Evolutionary conservation across 2,113 vertebrate species (phyloP).

Genomic region (Heteronetta atricapilla): DNA sequence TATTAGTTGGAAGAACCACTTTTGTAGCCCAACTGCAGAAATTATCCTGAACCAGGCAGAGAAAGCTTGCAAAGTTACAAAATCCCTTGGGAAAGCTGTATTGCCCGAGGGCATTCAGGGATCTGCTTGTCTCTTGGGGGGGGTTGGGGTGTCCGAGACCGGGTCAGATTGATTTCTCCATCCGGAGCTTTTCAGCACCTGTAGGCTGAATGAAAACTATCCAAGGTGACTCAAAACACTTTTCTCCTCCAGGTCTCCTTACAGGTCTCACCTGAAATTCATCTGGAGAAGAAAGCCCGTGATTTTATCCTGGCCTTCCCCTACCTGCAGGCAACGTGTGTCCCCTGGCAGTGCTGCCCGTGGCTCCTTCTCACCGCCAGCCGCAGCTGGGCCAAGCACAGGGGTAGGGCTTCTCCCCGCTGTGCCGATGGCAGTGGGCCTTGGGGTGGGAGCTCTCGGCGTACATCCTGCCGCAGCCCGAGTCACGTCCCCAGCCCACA

Average conservation of each 20-base stretch:
- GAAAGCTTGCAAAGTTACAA: not conserved
- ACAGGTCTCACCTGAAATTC: not conserved
- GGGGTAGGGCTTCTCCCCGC: slow-evolving; percentile 85
- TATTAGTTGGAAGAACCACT: not conserved
- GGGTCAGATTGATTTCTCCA: too few relatives aligned
- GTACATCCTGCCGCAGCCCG: slow-evolving; percentile 88
- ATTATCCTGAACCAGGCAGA: not conserved
- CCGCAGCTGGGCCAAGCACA: slow-evolving; percentile 88
- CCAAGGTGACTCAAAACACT: not conserved
- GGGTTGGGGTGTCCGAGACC: not conserved
- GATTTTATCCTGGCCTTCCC: not conserved
- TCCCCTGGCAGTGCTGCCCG: accelerated
- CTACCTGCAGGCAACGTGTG: not conserved
- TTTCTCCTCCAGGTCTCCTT: not conserved
- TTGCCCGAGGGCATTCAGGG: not conserved
- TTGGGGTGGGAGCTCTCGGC: slow-evolving; percentile 91
- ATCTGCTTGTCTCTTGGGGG: not conserved
- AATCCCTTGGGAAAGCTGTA: not conserved
- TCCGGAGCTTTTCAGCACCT: not conserved
- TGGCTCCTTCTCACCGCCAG: slow-evolving; percentile 78
- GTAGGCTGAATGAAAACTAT: not conserved
- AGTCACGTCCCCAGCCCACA: not conserved
- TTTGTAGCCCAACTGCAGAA: not conserved
- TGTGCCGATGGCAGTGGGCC: slow-evolving; percentile 84
- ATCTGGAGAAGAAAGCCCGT: accelerated